A percentile compares a stretch with the other conserved stretches of the same genome.
Evolutionary conservation across 1,140 invertebrate species (phyloP).

Genomic region (Papilio helenus): DNA sequence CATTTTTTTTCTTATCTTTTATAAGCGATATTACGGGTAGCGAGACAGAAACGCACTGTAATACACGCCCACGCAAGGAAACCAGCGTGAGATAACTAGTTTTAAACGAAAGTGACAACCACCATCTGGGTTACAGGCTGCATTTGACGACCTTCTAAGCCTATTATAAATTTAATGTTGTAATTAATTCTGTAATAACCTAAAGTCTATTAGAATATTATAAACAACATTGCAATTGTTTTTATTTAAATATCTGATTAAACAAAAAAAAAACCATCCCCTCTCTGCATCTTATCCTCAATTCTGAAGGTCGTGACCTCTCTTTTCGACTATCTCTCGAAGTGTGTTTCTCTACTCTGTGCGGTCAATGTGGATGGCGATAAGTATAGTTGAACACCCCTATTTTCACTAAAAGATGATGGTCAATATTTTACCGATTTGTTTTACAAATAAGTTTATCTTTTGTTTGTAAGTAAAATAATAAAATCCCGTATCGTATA

Average conservation of each 20-base stretch:
- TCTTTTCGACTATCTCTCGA: no score
- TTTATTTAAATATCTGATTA: not conserved
- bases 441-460: not conserved
- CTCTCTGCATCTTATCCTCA: no score
- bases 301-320: no score
- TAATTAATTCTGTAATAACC: not conserved
- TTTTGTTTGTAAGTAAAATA: not conserved
- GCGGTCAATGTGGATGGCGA: no score
- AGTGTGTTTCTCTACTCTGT: no score
- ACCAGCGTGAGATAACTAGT: constrained; percentile 37
- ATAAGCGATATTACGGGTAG: constrained; percentile 25
- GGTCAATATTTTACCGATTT: no score
- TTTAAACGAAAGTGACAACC: constrained; percentile 37
- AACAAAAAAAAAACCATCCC: no score
- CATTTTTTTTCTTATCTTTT: constrained; percentile 16
- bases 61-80: constrained; percentile 28
- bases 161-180: not conserved
- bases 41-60: not conserved
- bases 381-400: no score
- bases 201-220: not conserved
- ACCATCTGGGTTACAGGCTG: constrained; percentile 14
- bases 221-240: not conserved
- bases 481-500: constrained; percentile 29
- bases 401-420: no score
- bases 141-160: not conserved